phyloP scores from a whole-genome alignment of 2,113 vertebrate species.

The Oreochromis spilurus region DNA sequence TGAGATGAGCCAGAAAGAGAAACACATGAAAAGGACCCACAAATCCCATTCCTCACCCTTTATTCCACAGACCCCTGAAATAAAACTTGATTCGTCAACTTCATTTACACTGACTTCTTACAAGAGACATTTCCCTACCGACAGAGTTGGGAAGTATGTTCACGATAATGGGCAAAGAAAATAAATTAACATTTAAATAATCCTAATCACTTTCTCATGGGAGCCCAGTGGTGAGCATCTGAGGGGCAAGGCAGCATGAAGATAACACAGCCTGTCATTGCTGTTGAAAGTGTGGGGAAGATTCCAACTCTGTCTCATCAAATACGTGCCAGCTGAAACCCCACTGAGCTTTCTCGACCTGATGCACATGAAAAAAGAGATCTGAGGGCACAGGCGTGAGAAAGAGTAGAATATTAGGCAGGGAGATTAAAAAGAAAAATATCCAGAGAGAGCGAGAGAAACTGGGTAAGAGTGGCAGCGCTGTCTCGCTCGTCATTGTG shows the following conservation, averaged over 20 bases:
- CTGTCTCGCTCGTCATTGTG: background rate
- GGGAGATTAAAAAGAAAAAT: background rate
- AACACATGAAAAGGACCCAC: background rate
- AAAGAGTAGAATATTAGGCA: background rate
- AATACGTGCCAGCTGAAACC: slow-evolving; percentile 14
- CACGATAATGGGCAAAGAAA: slow-evolving; percentile 42
- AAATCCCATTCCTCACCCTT: background rate
- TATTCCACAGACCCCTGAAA: slow-evolving; percentile 9
- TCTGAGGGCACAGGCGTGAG: background rate
- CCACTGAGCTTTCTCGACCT: background rate
- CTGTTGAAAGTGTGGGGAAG: background rate
- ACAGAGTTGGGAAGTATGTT: background rate
- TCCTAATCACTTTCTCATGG: slow-evolving; percentile 43
- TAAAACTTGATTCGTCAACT: slow-evolving; percentile 35
- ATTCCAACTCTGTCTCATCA: background rate
- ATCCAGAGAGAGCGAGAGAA: background rate
- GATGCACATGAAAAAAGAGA: slow-evolving; percentile 10
- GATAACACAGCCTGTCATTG: slow-evolving; percentile 23
- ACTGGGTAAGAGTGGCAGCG: background rate
- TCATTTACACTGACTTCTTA: slow-evolving; percentile 28
- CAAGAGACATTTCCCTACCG: slow-evolving; percentile 15
- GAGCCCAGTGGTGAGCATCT: slow-evolving; percentile 31
- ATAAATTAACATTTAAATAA: slow-evolving; percentile 63
- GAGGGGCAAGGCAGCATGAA: background rate
- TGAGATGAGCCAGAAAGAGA: background rate